Evolutionary conservation across 2,797 vertebrate species (phyloP).

Genomic region (Semaprochilodus insignis): DNA sequence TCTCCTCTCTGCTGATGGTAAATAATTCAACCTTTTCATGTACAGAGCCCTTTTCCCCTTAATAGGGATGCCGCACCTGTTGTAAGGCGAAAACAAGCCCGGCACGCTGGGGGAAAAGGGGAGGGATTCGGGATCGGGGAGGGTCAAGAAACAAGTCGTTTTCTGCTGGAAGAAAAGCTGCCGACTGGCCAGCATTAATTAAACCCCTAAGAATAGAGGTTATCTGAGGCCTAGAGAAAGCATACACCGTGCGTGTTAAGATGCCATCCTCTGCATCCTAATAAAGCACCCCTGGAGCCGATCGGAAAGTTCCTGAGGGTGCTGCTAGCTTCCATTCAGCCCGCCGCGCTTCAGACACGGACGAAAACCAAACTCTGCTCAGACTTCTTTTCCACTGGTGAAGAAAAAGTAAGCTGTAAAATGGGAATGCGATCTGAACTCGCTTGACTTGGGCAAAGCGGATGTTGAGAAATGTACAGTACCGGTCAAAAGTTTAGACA

Average conservation of each 20-base stretch:
- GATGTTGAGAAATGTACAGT: too few relatives aligned
- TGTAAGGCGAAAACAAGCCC: constrained; percentile 80
- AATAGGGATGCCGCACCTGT: constrained; percentile 82
- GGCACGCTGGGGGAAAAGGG: constrained; percentile 74
- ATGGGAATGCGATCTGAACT: not conserved
- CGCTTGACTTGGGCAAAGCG: not conserved
- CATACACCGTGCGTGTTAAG: constrained; percentile 67
- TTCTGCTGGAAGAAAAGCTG: constrained; percentile 80
- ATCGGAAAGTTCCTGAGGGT: constrained; percentile 31
- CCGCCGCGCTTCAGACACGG: constrained; percentile 54
- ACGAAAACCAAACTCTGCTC: constrained; percentile 47
- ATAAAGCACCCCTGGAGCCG: constrained; percentile 58
- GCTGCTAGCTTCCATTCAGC: constrained; percentile 28
- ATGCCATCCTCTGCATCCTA: constrained; percentile 74
- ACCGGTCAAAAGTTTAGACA: too few relatives aligned
- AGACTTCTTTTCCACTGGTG: not conserved
- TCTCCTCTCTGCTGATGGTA: constrained; percentile 74
- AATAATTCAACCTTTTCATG: constrained; percentile 84
- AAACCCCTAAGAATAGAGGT: constrained; percentile 85
- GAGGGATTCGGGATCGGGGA: constrained; percentile 80
- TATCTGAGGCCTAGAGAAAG: constrained; percentile 81
- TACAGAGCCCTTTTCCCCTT: constrained; percentile 78
- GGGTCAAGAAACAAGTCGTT: constrained; percentile 81
- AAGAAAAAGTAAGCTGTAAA: not conserved
- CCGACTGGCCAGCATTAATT: constrained; percentile 81